phyloP scores from a whole-genome alignment of 2,888 invertebrate genomes.

The Epirrhoe alternata region DNA sequence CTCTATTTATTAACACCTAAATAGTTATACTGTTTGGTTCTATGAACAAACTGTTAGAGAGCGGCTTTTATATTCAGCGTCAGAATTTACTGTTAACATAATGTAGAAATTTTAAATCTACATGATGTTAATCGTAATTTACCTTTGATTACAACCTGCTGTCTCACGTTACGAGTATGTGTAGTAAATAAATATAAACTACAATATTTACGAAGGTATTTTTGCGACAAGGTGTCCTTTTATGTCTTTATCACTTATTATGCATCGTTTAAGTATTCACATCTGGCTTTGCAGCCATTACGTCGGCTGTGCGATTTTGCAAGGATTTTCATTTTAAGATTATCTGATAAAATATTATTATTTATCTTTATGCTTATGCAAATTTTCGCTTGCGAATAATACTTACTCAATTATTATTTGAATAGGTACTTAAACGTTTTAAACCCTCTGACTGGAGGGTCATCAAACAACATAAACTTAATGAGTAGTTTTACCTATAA shows the following conservation, averaged over 20 bases:
- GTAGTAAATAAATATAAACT: constrained; percentile 31
- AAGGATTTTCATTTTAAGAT: constrained; percentile 29
- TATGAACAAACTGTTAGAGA: background rate
- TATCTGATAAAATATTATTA: constrained; percentile 19
- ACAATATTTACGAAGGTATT: constrained; percentile 40
- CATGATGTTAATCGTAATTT: background rate
- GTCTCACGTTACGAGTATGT: background rate
- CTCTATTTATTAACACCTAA: too few species aligned
- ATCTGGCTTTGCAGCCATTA: constrained; percentile 45
- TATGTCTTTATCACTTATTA: constrained; percentile 54
- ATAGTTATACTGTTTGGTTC: background rate
- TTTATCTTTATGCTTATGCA: constrained; percentile 7
- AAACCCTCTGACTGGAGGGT: background rate
- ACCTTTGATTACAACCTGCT: constrained; percentile 8
- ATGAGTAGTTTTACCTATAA: background rate
- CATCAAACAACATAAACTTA: background rate
- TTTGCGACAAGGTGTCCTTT: constrained; percentile 46
- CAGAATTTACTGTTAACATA: background rate
- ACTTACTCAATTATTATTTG: background rate
- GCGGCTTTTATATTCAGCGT: background rate
- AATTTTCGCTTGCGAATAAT: background rate
- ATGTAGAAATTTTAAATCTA: background rate
- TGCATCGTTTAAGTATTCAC: constrained; percentile 47
- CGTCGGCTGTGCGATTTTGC: constrained; percentile 23
- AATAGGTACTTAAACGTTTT: background rate